These are phyloP conservation scores for Mormyrus iriodes DNA, from an alignment of 2,113 vertebrate genomes.

Conservation along the genomic window DNA sequence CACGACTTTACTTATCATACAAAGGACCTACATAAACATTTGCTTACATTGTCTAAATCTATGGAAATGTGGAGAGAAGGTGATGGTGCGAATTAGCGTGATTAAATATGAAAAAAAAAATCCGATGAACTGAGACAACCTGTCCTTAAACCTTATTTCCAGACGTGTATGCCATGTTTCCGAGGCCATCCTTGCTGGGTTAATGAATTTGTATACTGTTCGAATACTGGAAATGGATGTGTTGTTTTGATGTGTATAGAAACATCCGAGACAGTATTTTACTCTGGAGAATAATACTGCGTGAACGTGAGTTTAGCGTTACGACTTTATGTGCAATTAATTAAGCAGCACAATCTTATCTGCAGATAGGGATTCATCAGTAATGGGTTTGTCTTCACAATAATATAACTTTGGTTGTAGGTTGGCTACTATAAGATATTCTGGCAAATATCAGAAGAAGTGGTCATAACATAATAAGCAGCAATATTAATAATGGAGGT, in stretches of 20 bases:
- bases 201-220: background rate
- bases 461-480: background rate
- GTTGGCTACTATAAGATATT: background rate
- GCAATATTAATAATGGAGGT: background rate
- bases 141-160: background rate
- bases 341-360: background rate
- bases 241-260: background rate
- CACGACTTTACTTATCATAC: background rate
- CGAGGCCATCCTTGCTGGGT: background rate
- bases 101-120: background rate
- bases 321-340: background rate
- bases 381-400: background rate
- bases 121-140: background rate
- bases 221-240: background rate
- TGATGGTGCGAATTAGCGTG: background rate
- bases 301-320: background rate
- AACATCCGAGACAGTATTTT: background rate
- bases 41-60: background rate
- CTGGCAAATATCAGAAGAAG: background rate
- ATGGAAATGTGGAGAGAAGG: background rate
- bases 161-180: background rate
- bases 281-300: background rate
- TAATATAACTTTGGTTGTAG: background rate
- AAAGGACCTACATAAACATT: background rate
- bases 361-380: background rate